A percentile compares a stretch with the other conserved stretches of the same genome.
Evolutionary conservation across 35 echinoderm and acorn worm species (phyloP).

Genomic region (Apostichopus parvimensis): DNA sequence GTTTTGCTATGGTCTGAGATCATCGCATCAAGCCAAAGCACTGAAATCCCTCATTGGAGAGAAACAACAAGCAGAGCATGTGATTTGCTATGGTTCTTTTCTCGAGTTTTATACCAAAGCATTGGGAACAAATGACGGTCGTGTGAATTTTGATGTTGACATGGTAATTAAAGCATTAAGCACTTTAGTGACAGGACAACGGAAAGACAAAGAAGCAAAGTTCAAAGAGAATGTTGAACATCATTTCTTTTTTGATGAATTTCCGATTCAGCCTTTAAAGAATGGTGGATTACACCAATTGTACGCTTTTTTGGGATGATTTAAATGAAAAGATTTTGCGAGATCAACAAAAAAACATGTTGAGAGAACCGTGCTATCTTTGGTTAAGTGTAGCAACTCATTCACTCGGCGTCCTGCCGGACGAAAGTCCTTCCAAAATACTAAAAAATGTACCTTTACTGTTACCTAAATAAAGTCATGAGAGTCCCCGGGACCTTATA

Average conservation of each 20-base stretch:
- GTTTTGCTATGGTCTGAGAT: neutral
- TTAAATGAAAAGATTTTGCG: too few relatives aligned
- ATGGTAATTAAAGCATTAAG: neutral
- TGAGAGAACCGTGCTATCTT: neutral
- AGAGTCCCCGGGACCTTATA: neutral
- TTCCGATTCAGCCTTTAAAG: constrained; percentile 32
- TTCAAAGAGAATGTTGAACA: neutral
- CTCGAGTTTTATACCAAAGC: neutral
- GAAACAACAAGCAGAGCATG: neutral
- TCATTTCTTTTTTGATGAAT: constrained; percentile 52
- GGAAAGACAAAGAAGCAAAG: neutral
- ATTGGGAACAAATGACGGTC: neutral
- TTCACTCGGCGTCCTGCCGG: constrained; percentile 6
- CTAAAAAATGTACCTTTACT: neutral
- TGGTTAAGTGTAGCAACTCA: constrained; percentile 41
- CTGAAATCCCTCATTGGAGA: neutral
- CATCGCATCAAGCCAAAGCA: neutral
- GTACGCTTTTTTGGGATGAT: neutral
- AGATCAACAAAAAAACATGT: neutral
- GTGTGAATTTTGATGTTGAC: neutral
- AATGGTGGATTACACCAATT: neutral
- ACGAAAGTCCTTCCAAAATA: neutral
- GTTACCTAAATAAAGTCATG: constrained; percentile 17
- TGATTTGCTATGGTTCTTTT: constrained; percentile 6
- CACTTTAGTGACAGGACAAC: neutral